Evolutionary conservation across 2,888 invertebrate species (phyloP).

Genomic region (Campoletis raptor): DNA sequence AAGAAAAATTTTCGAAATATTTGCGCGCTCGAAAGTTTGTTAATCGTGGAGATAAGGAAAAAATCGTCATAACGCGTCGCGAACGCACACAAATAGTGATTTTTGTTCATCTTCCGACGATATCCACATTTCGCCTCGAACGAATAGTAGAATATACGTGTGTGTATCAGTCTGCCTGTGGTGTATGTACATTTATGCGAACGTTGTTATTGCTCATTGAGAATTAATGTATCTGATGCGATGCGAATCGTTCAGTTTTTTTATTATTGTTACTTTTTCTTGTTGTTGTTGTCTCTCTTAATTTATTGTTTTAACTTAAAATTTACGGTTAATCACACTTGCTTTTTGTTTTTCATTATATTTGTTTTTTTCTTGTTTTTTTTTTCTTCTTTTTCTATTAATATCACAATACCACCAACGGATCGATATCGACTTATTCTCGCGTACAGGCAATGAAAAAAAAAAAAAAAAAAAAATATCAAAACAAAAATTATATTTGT

Average conservation of each 20-base stretch:
- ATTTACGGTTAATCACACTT: constrained; percentile 74
- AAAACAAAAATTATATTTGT: constrained; percentile 36
- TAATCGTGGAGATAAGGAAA: neutral
- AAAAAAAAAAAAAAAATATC: constrained; percentile 66
- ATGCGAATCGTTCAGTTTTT: constrained; percentile 57
- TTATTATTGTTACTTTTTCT: constrained; percentile 30
- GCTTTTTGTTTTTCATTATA: constrained; percentile 58
- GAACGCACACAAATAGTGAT: constrained; percentile 48
- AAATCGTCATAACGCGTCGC: constrained; percentile 24
- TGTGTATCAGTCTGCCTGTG: neutral
- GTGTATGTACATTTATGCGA: constrained; percentile 30
- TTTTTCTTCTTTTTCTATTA: constrained; percentile 70
- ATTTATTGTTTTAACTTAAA: constrained; percentile 70
- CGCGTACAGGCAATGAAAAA: constrained; percentile 66
- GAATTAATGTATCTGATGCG: constrained; percentile 55
- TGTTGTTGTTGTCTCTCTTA: constrained; percentile 45
- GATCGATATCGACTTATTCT: constrained; percentile 73
- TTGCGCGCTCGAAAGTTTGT: neutral
- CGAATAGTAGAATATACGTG: constrained; percentile 23
- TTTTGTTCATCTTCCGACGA: constrained; percentile 18
- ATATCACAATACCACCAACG: constrained; percentile 82
- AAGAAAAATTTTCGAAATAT: neutral
- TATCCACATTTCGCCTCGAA: constrained; percentile 13
- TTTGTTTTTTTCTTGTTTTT: constrained; percentile 36
- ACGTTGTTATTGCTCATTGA: constrained; percentile 54